phyloP scores from a whole-genome alignment of 2,113 vertebrate genomes.

The Notothenia rossii region DNA sequence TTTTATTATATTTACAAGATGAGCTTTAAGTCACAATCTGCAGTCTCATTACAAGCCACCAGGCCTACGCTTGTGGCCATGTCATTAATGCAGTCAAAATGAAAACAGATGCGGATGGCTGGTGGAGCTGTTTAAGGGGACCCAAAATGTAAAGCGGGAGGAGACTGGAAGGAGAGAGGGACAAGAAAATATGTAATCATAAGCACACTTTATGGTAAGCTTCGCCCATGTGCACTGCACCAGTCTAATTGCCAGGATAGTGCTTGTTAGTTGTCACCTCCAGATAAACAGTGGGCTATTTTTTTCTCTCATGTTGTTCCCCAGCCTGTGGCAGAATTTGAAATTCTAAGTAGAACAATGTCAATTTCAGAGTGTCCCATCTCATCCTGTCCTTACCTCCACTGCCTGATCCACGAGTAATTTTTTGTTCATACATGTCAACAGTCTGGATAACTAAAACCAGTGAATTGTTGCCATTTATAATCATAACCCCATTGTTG shows the following conservation, averaged over 20 bases:
- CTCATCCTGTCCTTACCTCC: constrained; percentile 6
- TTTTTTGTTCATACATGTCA: constrained; percentile 36
- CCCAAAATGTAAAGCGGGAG: constrained; percentile 18
- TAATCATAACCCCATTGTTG: not conserved
- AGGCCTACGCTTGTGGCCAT: constrained; percentile 36
- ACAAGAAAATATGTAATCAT: constrained; percentile 66
- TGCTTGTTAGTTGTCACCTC: constrained; percentile 79
- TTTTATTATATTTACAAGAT: constrained; percentile 49
- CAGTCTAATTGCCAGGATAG: constrained; percentile 78
- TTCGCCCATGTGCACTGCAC: constrained; percentile 49
- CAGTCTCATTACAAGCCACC: constrained; percentile 50
- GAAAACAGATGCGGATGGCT: constrained; percentile 52
- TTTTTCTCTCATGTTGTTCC: constrained; percentile 27
- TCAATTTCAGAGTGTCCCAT: constrained; percentile 52
- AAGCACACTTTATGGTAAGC: constrained; percentile 61
- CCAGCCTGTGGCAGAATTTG: constrained; percentile 54
- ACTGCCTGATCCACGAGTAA: constrained; percentile 16
- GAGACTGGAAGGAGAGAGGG: constrained; percentile 12
- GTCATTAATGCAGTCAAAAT: constrained; percentile 56
- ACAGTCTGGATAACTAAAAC: constrained; percentile 17
- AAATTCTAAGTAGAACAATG: constrained; percentile 73
- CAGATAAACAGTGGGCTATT: constrained; percentile 72
- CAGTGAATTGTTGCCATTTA: not conserved
- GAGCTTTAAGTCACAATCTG: constrained; percentile 51
- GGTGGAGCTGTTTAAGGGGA: constrained; percentile 41